phyloP scores from a whole-genome alignment of 2,888 invertebrate species.

The Dione vanillae region DNA sequence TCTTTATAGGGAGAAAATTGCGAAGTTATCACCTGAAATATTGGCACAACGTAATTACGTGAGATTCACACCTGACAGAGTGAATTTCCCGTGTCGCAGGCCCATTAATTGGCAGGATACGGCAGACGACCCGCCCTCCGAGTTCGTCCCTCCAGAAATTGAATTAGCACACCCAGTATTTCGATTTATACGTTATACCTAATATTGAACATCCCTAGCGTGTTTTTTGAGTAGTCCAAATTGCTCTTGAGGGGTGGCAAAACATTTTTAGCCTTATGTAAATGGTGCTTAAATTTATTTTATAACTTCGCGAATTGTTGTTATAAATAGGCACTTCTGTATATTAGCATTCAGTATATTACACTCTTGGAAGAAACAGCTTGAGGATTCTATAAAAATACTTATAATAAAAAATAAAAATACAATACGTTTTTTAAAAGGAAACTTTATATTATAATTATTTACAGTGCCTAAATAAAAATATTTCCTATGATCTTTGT shows the following conservation, averaged over 20 bases:
- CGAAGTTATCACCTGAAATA: constrained; percentile 45
- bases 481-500: no score
- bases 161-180: constrained; percentile 74
- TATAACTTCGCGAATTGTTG: neutral
- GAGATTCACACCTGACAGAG: constrained; percentile 48
- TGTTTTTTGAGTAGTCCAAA: constrained; percentile 11
- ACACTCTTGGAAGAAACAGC: no score
- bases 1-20: constrained; percentile 38
- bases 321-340: neutral
- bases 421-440: no score
- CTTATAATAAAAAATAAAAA: no score
- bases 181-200: constrained; percentile 78
- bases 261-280: neutral
- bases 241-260: constrained; percentile 6
- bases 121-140: constrained; percentile 58
- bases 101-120: constrained; percentile 51
- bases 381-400: no score
- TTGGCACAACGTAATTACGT: constrained; percentile 47
- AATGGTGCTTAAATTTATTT: neutral
- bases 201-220: constrained; percentile 52
- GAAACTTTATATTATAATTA: no score
- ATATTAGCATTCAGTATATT: neutral
- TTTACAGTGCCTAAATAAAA: no score
- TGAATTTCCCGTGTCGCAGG: constrained; percentile 53
- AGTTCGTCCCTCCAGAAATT: constrained; percentile 71